phyloP scores from a whole-genome alignment of 1,140 invertebrate species.

The Eurosta solidaginis region DNA sequence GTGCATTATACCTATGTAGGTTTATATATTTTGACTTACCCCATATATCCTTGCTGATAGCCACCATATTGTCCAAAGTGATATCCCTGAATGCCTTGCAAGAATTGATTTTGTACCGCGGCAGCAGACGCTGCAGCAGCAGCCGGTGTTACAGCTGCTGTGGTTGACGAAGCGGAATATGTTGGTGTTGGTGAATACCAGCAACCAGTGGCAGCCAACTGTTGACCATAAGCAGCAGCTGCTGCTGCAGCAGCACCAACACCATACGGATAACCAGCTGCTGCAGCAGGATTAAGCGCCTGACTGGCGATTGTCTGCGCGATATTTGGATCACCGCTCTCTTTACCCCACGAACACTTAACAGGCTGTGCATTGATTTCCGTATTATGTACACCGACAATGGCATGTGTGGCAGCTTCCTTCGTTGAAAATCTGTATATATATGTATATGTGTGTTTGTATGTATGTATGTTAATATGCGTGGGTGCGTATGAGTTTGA shows the following conservation, averaged over 20 bases:
- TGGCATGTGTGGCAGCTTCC: conserved; percentile 96
- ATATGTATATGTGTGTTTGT: too few species aligned
- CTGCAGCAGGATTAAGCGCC: conserved; percentile 51
- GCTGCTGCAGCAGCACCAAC: conserved; percentile 54
- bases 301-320: conserved; percentile 71
- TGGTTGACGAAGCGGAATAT: conserved; percentile 64
- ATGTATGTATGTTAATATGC: too few species aligned
- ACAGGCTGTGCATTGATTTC: conserved; percentile 96
- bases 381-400: conserved; percentile 95
- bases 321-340: conserved; percentile 89
- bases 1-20: not conserved
- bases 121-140: conserved; percentile 68
- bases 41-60: conserved; percentile 80
- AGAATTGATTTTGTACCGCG: conserved; percentile 67
- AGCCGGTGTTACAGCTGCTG: conserved; percentile 62
- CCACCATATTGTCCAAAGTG: conserved; percentile 77
- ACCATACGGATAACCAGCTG: conserved; percentile 54
- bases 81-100: conserved; percentile 81
- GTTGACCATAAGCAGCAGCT: conserved; percentile 57
- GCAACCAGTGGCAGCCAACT: conserved; percentile 64
- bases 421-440: conserved; percentile 89
- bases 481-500: not conserved
- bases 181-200: conserved; percentile 76
- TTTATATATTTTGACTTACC: conserved; percentile 63
- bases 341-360: conserved; percentile 99